Conservation (phyloP, 1,140 invertebrate species). For the Hormaphis cornu region DNA sequence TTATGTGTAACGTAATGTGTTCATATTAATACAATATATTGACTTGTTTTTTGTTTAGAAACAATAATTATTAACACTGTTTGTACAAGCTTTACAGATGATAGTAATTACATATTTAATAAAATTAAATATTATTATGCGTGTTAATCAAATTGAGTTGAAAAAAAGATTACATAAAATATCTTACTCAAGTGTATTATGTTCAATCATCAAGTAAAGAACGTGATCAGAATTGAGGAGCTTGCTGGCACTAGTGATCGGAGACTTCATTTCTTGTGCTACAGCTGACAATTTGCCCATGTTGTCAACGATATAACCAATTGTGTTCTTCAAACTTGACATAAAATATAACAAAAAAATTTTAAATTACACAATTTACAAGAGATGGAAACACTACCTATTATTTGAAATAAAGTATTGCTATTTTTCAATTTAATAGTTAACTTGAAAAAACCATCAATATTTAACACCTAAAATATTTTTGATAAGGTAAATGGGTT, state of each 20-base stretch:
- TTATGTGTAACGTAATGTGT: too few relatives aligned
- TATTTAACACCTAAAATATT: too few relatives aligned
- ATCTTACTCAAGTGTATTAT: background rate
- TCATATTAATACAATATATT: slow-evolving; percentile 36
- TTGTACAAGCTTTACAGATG: background rate
- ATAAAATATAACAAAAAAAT: background rate
- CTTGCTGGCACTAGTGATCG: slow-evolving; percentile 58
- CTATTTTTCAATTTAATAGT: background rate
- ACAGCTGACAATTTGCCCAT: slow-evolving; percentile 60
- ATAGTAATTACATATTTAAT: background rate
- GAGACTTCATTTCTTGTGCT: slow-evolving; percentile 58
- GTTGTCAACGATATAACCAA: slow-evolving; percentile 50
- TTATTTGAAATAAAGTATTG: background rate
- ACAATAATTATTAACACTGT: too few relatives aligned
- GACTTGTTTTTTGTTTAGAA: background rate
- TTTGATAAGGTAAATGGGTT: too few relatives aligned
- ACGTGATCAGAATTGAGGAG: slow-evolving; percentile 57
- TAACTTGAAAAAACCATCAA: too few relatives aligned
- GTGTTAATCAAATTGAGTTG: background rate
- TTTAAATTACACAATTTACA: background rate
- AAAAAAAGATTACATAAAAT: background rate
- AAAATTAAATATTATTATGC: background rate
- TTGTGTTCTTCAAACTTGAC: background rate
- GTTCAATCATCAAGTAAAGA: slow-evolving; percentile 53
- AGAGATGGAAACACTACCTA: background rate